phyloP scores from a whole-genome alignment of 2,888 invertebrate genomes.

The Rhodophaea formosa region DNA sequence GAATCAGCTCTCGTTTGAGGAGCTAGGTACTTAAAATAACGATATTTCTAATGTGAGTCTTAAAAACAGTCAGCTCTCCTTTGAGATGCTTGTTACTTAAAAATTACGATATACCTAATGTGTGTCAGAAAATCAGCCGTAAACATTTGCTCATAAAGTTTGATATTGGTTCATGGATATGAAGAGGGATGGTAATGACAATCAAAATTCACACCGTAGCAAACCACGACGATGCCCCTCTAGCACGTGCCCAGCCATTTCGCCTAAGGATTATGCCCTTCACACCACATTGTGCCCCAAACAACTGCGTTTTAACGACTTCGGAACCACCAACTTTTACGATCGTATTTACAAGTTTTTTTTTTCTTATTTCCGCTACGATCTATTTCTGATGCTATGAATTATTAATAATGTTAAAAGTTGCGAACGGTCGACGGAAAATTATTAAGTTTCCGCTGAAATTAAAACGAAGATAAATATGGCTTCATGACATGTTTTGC shows the following conservation, averaged over 20 bases:
- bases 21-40: slow-evolving; percentile 15
- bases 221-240: slow-evolving; percentile 20
- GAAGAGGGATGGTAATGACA: not conserved
- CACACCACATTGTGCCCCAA: slow-evolving; percentile 20
- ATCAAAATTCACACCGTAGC: not conserved
- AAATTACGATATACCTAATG: not conserved
- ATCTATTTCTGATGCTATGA: slow-evolving; percentile 6
- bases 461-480: not conserved
- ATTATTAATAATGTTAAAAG: slow-evolving; percentile 1
- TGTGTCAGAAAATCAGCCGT: not conserved
- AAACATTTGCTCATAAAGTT: not conserved
- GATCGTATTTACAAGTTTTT: slow-evolving; percentile 18
- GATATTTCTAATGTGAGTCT: not conserved
- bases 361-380: slow-evolving; percentile 12
- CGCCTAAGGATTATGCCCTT: slow-evolving; percentile 34
- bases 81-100: slow-evolving; percentile 18
- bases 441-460: not conserved
- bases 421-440: not conserved
- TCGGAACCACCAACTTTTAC: slow-evolving; percentile 28
- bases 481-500: not conserved
- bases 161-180: not conserved
- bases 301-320: slow-evolving; percentile 25
- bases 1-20: slow-evolving; percentile 21
- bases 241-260: slow-evolving; percentile 34
- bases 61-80: slow-evolving; percentile 15